Conservation (phyloP, 2,797 vertebrate genomes). For the Bucorvus abyssinicus region DNA sequence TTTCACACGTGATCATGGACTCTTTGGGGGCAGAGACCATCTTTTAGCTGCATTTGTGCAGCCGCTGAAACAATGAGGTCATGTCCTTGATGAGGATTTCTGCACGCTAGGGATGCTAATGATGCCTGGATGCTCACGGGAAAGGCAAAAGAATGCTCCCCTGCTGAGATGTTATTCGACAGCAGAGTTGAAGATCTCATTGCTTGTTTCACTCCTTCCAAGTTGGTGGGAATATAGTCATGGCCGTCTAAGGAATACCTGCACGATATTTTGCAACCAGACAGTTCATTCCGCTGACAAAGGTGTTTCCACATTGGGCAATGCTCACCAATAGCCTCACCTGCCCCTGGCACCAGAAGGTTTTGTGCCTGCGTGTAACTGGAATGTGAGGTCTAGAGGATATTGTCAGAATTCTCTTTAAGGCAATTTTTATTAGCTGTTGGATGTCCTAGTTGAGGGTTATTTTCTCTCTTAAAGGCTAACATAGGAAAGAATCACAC, state of each 20-base stretch:
- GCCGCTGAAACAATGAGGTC: constrained; percentile 29
- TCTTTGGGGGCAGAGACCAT: constrained; percentile 26
- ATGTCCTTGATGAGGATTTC: constrained; percentile 30
- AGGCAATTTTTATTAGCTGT: constrained; percentile 36
- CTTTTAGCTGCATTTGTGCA: constrained; percentile 23
- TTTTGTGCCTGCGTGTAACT: background rate
- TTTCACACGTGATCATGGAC: constrained; percentile 37
- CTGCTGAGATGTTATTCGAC: background rate
- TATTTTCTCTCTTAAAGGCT: constrained; percentile 25
- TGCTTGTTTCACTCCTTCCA: background rate
- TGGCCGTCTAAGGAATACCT: background rate
- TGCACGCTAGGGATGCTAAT: background rate
- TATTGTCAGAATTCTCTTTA: constrained; percentile 4
- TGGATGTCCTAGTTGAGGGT: background rate
- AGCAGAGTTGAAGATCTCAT: background rate
- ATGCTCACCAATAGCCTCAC: background rate
- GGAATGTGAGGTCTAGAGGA: background rate
- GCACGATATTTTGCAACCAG: background rate
- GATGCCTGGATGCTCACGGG: background rate
- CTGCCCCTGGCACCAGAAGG: background rate
- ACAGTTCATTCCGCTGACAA: background rate
- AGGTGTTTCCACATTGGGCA: background rate
- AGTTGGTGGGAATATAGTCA: background rate
- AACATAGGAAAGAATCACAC: background rate
- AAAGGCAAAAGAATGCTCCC: background rate